Evolutionary conservation across 1,140 invertebrate species (phyloP), one percentile per base, ranked within the genome.

Genomic region (Drosophila navojoa): DNA sequence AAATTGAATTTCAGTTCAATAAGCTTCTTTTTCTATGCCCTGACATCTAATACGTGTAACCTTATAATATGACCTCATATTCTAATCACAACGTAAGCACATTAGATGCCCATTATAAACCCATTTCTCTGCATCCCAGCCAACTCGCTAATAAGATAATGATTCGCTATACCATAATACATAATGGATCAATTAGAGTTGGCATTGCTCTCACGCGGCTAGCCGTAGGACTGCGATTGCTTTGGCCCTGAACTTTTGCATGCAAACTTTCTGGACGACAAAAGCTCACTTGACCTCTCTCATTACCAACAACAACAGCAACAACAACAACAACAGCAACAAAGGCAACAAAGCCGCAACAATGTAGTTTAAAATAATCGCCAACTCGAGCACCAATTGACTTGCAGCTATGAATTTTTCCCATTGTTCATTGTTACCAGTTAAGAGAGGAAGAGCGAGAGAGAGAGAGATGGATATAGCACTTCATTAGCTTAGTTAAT

Each of bases 401-500:
- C 55, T 25, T 58, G 54, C 16, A 25, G 27, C 19, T 64, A 59
- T 66, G 3, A 2, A 13, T 11, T 15, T 40, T 25, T 52, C 35
- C 57, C 58, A 69, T 73, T 73, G 71, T 73, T 57, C 71, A 73
- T 73, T 73, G 71, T 73, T 44, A 57, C 35, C 49, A 50, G 44
- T 16, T 2, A 15, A 47, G 15, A 42, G 7, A 42, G 32, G 10
- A 7, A 2, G 19, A 11, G 6, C 19, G 5, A 42, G 6, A 35
- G 42, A 29, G 29, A 35, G 1, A 27, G 63, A 49, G 54, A 27
- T 32, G 63, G 61, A 47, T 40, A 68, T 49, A 45, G 25, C 49
- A 66, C 81, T 85, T 85, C 81, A 85, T 86, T 86, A 75, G 81
- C 16, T 84, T 71, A 69, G 74, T 77, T 71, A 86, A 77, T 85